Percentiles rank a stretch among this genome's conserved stretches.
Conservation (phyloP, 1,140 invertebrate genomes). For the Drosophila elegans region DNA sequence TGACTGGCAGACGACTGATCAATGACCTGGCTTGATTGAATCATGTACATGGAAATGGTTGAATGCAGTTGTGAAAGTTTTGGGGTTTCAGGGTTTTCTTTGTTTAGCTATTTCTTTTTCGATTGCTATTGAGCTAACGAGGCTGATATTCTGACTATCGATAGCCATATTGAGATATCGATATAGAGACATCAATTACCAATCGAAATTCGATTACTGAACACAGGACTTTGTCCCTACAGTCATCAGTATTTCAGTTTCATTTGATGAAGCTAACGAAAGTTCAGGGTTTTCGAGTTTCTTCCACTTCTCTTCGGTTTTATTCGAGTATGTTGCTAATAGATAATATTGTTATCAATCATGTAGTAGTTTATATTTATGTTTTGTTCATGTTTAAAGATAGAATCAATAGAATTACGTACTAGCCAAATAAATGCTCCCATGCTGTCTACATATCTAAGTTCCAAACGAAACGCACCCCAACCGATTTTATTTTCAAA, state of each 20-base stretch:
- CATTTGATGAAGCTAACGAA: constrained; percentile 25
- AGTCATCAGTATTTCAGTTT: constrained; percentile 10
- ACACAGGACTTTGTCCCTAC: constrained; percentile 53
- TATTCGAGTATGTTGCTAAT: constrained; percentile 28
- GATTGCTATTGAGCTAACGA: constrained; percentile 8
- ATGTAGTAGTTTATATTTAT: constrained; percentile 25
- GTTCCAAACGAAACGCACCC: constrained; percentile 18
- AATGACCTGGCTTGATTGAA: constrained; percentile 52
- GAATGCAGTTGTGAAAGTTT: constrained; percentile 38
- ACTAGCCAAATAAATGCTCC: constrained; percentile 48
- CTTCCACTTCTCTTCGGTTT: constrained; percentile 49
- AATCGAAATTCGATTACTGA: constrained; percentile 51
- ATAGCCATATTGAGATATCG: constrained; percentile 13
- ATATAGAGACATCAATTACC: constrained; percentile 37
- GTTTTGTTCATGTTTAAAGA: constrained; percentile 26
- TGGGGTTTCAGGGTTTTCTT: constrained; percentile 11
- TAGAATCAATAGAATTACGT: constrained; percentile 39
- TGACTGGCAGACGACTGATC: constrained; percentile 44
- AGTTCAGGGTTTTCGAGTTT: constrained; percentile 37
- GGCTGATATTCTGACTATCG: constrained; percentile 14
- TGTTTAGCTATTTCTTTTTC: constrained; percentile 2
- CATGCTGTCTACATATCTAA: constrained; percentile 47
- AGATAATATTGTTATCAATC: constrained; percentile 35
- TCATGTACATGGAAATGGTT: constrained; percentile 53
- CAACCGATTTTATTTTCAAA: constrained; percentile 30